Percentiles rank a stretch among this genome's conserved stretches.
phyloP scores from a whole-genome alignment of 2,113 vertebrate species.

The Onychostruthus taczanowskii region DNA sequence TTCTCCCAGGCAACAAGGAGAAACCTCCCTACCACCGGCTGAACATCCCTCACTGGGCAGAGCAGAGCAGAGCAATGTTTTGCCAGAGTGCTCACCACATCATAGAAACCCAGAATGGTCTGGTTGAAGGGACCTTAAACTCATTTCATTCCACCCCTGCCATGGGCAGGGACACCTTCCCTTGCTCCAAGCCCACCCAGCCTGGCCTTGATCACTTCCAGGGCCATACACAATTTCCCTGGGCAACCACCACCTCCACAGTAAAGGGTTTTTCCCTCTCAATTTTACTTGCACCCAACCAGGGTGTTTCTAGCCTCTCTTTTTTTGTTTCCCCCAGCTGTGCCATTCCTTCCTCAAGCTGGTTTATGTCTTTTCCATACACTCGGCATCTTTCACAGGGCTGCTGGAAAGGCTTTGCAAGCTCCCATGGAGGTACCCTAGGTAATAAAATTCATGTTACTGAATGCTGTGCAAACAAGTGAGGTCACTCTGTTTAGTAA shows the following conservation, averaged over 20 bases:
- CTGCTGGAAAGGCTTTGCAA: constrained; percentile 65
- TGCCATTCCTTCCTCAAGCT: constrained; percentile 27
- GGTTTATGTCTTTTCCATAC: constrained; percentile 67
- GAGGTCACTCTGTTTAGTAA: constrained; percentile 71
- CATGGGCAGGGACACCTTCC: background rate
- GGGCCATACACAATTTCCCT: background rate
- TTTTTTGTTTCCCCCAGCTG: background rate
- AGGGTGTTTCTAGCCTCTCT: background rate
- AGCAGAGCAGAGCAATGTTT: background rate
- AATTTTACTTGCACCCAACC: background rate
- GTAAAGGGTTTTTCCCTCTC: background rate
- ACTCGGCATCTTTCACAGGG: background rate
- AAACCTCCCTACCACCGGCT: background rate
- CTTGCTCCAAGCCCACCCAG: background rate
- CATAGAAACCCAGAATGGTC: background rate
- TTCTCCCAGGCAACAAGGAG: too few species aligned
- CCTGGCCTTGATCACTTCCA: background rate
- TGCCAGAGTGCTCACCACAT: background rate
- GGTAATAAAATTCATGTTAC: constrained; percentile 68
- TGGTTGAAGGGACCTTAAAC: background rate
- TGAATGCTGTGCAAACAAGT: constrained; percentile 71
- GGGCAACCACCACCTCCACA: background rate
- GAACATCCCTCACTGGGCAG: background rate
- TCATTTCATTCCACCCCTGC: background rate
- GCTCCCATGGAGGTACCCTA: constrained; percentile 60